phyloP scores from a whole-genome alignment of 2,113 vertebrate species.

The Apaloderma vittatum region DNA sequence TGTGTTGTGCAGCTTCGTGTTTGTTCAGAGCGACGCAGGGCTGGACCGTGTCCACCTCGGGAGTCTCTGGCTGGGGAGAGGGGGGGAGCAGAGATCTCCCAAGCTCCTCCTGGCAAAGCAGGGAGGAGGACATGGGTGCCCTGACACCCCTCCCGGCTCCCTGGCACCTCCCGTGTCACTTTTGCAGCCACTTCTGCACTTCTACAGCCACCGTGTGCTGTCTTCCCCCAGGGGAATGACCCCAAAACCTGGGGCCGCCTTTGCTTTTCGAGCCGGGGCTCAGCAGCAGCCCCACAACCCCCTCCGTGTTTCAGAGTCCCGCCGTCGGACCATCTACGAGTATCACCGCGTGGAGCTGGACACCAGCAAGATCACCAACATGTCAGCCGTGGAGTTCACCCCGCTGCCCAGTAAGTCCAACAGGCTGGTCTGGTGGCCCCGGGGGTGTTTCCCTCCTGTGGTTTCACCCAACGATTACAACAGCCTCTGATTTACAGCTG shows the following conservation, averaged over 20 bases:
- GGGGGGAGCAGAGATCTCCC: not conserved
- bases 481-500: accelerated
- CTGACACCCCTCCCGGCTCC: not conserved
- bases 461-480: accelerated
- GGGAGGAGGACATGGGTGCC: not conserved
- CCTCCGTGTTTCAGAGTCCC: constrained; percentile 78
- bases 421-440: accelerated
- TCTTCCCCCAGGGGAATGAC: not conserved
- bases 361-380: constrained; percentile 82
- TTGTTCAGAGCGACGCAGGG: not conserved
- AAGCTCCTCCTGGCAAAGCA: not conserved
- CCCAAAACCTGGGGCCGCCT: not conserved
- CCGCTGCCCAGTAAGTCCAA: constrained; percentile 90
- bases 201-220: not conserved
- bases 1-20: not conserved
- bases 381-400: constrained; percentile 89
- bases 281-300: not conserved
- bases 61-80: not conserved
- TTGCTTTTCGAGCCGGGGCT: not conserved
- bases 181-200: not conserved
- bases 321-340: constrained; percentile 89
- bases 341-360: constrained; percentile 94
- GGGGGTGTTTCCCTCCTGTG: accelerated
- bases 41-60: accelerated
- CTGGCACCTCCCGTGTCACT: accelerated